These are phyloP conservation scores for Pogoniulus pusillus DNA, from an alignment of 2,797 vertebrate genomes.

Conservation along the genomic window DNA sequence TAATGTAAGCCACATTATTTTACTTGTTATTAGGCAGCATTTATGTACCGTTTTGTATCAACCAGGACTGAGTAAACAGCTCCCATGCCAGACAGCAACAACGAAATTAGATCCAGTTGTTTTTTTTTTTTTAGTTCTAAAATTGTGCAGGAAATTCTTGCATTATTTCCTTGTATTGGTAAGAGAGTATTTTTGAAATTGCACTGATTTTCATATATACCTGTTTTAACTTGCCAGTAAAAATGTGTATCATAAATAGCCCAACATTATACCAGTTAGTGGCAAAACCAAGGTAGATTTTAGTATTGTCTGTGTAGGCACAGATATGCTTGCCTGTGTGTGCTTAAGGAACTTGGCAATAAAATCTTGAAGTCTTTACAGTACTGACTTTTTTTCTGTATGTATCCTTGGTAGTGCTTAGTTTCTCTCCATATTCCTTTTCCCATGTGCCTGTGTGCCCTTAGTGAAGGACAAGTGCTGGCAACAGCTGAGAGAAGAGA, in stretches of 20 bases:
- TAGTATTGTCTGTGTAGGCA: background rate
- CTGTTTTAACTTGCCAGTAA: background rate
- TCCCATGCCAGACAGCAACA: background rate
- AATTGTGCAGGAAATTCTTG: background rate
- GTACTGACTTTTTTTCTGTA: background rate
- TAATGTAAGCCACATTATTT: background rate
- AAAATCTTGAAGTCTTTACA: background rate
- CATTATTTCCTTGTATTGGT: background rate
- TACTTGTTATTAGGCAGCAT: background rate
- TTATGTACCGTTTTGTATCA: background rate
- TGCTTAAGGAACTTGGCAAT: background rate
- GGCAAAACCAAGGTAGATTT: background rate
- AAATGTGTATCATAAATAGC: background rate
- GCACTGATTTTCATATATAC: background rate
- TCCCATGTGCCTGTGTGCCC: fast-evolving
- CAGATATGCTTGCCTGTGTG: background rate
- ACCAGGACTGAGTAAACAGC: background rate
- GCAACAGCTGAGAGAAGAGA: background rate
- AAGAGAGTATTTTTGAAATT: background rate
- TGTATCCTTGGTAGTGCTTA: background rate
- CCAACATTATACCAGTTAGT: background rate
- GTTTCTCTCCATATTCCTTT: background rate
- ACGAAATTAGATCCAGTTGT: background rate
- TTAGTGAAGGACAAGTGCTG: background rate
- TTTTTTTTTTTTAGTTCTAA: background rate